Base-by-base conservation (phyloP, 2,888 invertebrate species). In the Eupithecia pulchellata region DNA sequence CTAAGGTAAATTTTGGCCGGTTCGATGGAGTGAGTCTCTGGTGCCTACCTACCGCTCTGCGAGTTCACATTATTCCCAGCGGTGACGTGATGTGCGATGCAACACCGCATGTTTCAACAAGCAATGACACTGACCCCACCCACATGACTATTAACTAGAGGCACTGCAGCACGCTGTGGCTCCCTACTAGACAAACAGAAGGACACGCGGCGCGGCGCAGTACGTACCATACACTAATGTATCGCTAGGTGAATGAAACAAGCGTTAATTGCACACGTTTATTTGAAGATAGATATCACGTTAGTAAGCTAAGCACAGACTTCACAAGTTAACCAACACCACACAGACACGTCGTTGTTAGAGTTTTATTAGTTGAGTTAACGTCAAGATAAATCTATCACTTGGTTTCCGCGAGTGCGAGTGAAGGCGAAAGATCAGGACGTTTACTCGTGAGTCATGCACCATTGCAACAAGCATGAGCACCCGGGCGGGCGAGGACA, bases 201-300 rank as follows among this genome's bases (percentile, higher is more conserved):
- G n/a, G n/a, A n/a, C n/a, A n/a, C n/a, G n/a, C n/a, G n/a, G n/a
- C n/a, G n/a, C n/a, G n/a, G n/a, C n/a, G n/a, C n/a, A n/a, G n/a
- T n/a, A n/a, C n/a, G n/a, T n/a, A n/a, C n/a, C n/a, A n/a, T n/a
- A n/a, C n/a, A n/a, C n/a, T n/a, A n/a, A n/a, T n/a, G n/a, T n/a
- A n/a, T n/a, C n/a, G n/a, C n/a, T 20, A 47, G 29, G 81, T 80
- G 77, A 89, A 89, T 89, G 79, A 89, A 89, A 89, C 89, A 75
- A 89, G 89, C 88, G 87, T 89, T 89, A 89, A 79, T 81, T 74
- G 75, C 80, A 88, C 73, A 76, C 78, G 58, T 89, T 88, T 89
- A 89, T 89, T 89, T 42, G 72, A 72, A 72, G n/a, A n/a, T n/a
- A 72, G 67, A 72, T 71, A 68, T 20, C 64, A 57, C 68, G 52